A percentile compares a stretch with the other conserved stretches of the same genome.
Conservation (phyloP, 1,140 invertebrate genomes). For the Meteorus sp. region DNA sequence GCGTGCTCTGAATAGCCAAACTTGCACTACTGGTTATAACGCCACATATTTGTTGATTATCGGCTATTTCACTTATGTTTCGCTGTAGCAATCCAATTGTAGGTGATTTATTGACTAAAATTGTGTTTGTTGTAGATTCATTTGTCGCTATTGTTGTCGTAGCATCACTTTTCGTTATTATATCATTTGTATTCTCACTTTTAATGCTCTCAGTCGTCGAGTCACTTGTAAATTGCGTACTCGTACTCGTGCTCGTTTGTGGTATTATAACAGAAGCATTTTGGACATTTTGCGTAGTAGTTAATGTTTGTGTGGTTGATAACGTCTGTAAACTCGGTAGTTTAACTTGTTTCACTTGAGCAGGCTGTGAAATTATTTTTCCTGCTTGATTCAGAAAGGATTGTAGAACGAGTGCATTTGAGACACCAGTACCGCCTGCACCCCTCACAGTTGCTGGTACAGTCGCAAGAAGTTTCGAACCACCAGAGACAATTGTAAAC, state of each 20-base stretch:
- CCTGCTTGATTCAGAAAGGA: constrained; percentile 60
- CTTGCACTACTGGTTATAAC: constrained; percentile 56
- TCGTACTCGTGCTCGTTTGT: constrained; percentile 29
- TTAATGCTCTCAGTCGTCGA: constrained; percentile 24
- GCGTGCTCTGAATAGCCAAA: constrained; percentile 43
- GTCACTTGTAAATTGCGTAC: constrained; percentile 37
- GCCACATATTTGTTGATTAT: constrained; percentile 51
- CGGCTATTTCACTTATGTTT: constrained; percentile 40
- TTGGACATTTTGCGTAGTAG: constrained; percentile 33
- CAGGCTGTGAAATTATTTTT: constrained; percentile 57
- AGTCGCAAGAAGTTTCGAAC: constrained; percentile 67
- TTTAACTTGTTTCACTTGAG: constrained; percentile 52
- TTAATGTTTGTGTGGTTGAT: constrained; percentile 31
- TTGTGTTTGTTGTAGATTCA: constrained; percentile 36
- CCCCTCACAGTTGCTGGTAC: constrained; percentile 62
- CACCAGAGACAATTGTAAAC: constrained; percentile 71
- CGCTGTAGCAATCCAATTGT: constrained; percentile 47
- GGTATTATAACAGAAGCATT: constrained; percentile 35
- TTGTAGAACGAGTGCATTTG: constrained; percentile 61
- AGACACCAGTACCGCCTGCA: constrained; percentile 38
- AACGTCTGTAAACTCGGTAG: constrained; percentile 46
- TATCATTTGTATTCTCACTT: constrained; percentile 29
- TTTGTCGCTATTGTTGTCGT: constrained; percentile 1
- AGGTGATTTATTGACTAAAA: constrained; percentile 49
- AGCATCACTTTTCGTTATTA: constrained; percentile 30